Evolutionary conservation across 2,888 invertebrate species (phyloP), one percentile per base, ranked within the genome.

Genomic region (Eupithecia vulgata): DNA sequence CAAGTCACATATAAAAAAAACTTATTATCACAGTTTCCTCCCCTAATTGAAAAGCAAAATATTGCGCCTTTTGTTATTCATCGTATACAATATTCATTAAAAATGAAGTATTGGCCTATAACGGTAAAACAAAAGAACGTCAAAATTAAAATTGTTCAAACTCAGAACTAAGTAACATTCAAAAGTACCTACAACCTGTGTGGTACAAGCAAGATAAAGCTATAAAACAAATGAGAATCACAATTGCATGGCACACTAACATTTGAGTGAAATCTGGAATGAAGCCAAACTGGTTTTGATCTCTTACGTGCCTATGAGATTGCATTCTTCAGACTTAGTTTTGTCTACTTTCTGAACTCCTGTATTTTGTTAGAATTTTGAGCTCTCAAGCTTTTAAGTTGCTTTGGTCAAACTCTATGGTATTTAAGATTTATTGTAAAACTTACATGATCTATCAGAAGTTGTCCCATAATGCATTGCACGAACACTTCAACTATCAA

Each of bases 401-500:
- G 52, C 5, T 25, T 12, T 25, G 21, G 57, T 52, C 52, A 21
- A 21, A 10, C 21, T 21, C 52, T 52, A 52, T 10, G 21, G 5
- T 21, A 48, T n/a, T 30, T 30, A 3, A 30, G 30, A n/a, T 57
- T 25, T 64, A 13, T 64, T 1, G 21, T 17, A 10, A 4, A 10
- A 67, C 90, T 83, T 83, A 93, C 94, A 65, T 93, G 91, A 78
- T 93, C 87, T 72, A 85, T 87, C 52, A 94, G 79, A n/a, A 90
- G 81, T 81, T 94, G 93, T 37, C 94, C 94, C 40, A 91, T 86
- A 15, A 90, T 83, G 62, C 94, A 93, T 67, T 90, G 90, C 40
- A 88, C 79, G 67, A 91, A 90, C 35, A 88, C 87, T 67, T 91
- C 90, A 2, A 90, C 68, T 0, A 92, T 67, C 17, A 94, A 76